Evolutionary conservation across 2,888 invertebrate genomes (phyloP), one percentile per base, ranked within the genome.

Genomic region (Rhogogaster chlorosoma): DNA sequence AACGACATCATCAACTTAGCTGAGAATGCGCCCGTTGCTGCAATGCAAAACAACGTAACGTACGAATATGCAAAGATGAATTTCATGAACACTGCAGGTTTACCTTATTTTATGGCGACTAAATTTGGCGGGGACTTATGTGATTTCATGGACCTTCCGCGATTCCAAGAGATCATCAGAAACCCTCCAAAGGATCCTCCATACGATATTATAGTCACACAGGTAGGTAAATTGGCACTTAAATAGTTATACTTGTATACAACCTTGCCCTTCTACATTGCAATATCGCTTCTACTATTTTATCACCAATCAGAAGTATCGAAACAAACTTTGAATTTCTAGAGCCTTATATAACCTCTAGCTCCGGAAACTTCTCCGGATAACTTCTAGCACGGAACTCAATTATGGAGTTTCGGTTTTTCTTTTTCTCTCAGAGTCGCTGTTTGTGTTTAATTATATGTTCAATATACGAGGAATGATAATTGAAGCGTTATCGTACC

Each of bases 131-230:
- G 42, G 7, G 70, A 83, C 7, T 73, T 89, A 5, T 90, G 90
- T 85, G 87, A 88, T 45, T 86, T 88, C 7, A 7, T 91, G n/a
- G 42, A 10, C 0, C 67, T 71, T 0, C 88, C 88, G 18, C 82
- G 86, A 18, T 83, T 90, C n/a, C 88, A 88, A 75, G 86, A 84
- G 53, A 86, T 90, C 6, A 87, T 89, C 5, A 89, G 73, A 29
- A 61, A 73, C 12, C 57, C 77, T 29, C 71, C 77, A 18, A 42
- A 67, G 36, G 61, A 78, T 71, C 32, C 64, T 22, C 26, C 82
- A 0, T 85, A 85, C 57, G 85, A 85, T 78, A 10, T 85, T n/a
- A 29, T 85, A 15, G 9, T 85, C 36, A 70, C 53, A 10, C 71
- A 85, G 85, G 84, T 85, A 36, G 78, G n/a, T n/a, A n/a, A n/a